A percentile compares a stretch with the other conserved stretches of the same genome.
Evolutionary conservation across 2,888 invertebrate genomes (phyloP).

Genomic region (Coremacera marginata): DNA sequence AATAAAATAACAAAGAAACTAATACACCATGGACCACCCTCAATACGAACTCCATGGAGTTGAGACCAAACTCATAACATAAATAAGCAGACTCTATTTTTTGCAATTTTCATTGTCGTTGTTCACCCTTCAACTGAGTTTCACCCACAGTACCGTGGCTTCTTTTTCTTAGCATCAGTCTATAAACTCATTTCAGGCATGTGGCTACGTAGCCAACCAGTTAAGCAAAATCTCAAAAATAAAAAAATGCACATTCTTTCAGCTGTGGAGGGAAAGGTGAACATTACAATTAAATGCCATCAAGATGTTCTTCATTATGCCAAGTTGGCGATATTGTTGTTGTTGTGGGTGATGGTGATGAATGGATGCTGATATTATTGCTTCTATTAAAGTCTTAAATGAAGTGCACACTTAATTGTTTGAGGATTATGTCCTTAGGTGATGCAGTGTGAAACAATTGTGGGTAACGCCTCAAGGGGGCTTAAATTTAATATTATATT

Average conservation of each 20-base stretch:
- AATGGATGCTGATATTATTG: slow-evolving; percentile 38
- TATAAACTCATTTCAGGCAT: not conserved
- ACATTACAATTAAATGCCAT: slow-evolving; percentile 45
- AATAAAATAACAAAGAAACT: slow-evolving; percentile 49
- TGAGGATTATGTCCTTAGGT: slow-evolving; percentile 42
- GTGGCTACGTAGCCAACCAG: not conserved
- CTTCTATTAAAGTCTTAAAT: slow-evolving; percentile 46
- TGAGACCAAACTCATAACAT: not conserved
- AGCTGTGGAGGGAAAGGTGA: slow-evolving; percentile 31
- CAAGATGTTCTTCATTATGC: slow-evolving; percentile 41
- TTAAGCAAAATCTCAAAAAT: not conserved
- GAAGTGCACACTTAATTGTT: slow-evolving; percentile 46
- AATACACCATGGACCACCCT: slow-evolving; percentile 47
- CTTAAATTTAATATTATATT: not conserved
- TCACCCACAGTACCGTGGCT: not conserved
- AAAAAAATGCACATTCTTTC: slow-evolving; percentile 21
- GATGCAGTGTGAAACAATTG: slow-evolving; percentile 34
- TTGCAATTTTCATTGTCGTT: not conserved
- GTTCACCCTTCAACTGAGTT: not conserved
- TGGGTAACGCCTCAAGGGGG: slow-evolving; percentile 32
- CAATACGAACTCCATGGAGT: not conserved
- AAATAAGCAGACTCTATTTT: not conserved
- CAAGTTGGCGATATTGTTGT: not conserved
- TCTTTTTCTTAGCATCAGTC: not conserved
- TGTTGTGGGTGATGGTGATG: slow-evolving; percentile 1